Evolutionary conservation across 2,888 invertebrate species (phyloP), one percentile per base, ranked within the genome.

Genomic region (Anthrax anthrax): DNA sequence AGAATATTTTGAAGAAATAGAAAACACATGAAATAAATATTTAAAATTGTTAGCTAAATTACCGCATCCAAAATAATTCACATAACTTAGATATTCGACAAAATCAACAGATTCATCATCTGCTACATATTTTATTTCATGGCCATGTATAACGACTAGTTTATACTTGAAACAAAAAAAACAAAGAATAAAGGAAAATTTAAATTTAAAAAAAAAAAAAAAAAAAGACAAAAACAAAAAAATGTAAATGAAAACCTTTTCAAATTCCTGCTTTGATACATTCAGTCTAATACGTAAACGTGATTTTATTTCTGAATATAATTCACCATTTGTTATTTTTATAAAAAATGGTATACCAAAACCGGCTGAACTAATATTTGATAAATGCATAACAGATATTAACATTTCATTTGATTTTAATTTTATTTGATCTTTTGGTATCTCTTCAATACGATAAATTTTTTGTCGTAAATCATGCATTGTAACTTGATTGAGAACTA

Each of bases 381-480:
- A 84, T 74, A 90, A 98, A 73, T 98, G 97, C 51, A 94, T 92
- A 60, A 95, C 94, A 48, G 96, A 90, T 52, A 98, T 81, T 48
- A 97, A 73, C 67, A 87, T 74, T 71, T 97, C 96, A 50, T 88
- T 85, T 70, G 76, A 76, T 62, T 73, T 73, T 57, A 94, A 64
- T 59, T 81, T 78, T 47, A 87, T 60, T 67, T 98, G 96, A 55
- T 97, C 96, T 56, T 76, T 73, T 18, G 94, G 94, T 53, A 96
- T 79, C 73, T 97, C 97, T 70, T 98, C 98, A 70, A 96, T 84
- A 69, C 96, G 72, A 64, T 75, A 77, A 8, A 17, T 37, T 23
- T 37, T 16, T 4, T 17, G 9, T 4, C 3, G 8, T 12, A 12
- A 32, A 12, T 32, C 29, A 32, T 12, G 29, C 3, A 9, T 9